Evolutionary conservation across 2,113 vertebrate species (phyloP), one percentile per base, ranked within the genome.

Genomic region (Rhizomys pruinosus): DNA sequence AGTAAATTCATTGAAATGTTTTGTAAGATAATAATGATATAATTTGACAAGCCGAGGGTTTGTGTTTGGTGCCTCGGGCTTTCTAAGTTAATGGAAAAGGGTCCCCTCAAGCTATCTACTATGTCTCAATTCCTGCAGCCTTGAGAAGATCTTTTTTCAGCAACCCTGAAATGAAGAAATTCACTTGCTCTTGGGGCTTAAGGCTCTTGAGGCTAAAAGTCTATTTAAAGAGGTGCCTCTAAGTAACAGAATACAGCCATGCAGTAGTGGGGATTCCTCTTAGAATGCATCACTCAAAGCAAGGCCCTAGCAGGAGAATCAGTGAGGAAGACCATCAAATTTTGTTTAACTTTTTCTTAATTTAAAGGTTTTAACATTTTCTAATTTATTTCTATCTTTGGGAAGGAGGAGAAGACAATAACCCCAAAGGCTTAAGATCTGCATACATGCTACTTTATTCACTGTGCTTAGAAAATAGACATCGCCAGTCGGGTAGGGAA

Each of bases 341-440:
- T 95, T 97, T 98, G 94, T 97, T 98, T 97, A 98, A 98, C 44
- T 90, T 97, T 98, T 98, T 97, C 89, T 97, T 98, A 97, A 98
- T 98, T 97, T 97, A 97, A 98, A 98, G 88, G 29, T 59, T 97
- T 64, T 74, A 92, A 32, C 94, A 95, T 71, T 93, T 92, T 92
- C 73, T 96, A 95, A 96, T 97, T 96, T 98, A 97, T 98, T 98
- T 97, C 97, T 97, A 97, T 96, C 78, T 94, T 64, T 94, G 59
- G 29, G 73, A 96, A 96, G 64, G 29, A 59, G 52, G 25, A 88
- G 91, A 93, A 98, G 84, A 95, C 86, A 96, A 77, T 97, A 97
- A 92, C 16, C 84, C 82, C 34, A 5, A 69, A 90, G 79, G 90
- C 96, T 7, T 96, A 39, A 96, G 89, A 96, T 81, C 47, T 79